Evolutionary conservation across 2,113 vertebrate genomes (phyloP).

Genomic region (Rhinoptilus africanus): DNA sequence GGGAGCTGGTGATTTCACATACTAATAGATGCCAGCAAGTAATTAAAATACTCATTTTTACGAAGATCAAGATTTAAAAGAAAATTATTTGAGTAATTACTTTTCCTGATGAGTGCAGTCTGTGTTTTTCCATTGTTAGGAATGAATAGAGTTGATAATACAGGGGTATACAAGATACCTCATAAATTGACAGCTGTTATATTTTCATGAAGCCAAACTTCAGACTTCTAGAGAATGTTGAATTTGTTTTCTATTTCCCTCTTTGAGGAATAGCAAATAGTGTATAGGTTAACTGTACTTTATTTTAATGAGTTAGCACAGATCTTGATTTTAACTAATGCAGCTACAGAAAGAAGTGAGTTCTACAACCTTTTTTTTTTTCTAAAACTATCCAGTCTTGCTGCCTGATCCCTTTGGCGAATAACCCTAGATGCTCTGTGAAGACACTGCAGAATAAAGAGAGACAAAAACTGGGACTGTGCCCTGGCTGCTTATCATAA

Average conservation of each 20-base stretch:
- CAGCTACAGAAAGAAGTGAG: background rate
- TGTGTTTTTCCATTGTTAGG: background rate
- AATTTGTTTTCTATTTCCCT: background rate
- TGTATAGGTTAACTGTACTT: background rate
- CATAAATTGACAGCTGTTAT: background rate
- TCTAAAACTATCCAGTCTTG: background rate
- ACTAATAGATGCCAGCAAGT: background rate
- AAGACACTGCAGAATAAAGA: background rate
- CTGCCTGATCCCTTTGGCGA: background rate
- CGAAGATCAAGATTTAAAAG: slow-evolving; percentile 15
- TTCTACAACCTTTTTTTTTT: background rate
- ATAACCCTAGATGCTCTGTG: background rate
- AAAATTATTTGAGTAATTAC: slow-evolving; percentile 35
- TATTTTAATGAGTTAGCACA: background rate
- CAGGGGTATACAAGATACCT: background rate
- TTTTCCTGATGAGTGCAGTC: background rate
- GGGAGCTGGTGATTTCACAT: background rate
- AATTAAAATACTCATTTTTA: slow-evolving; percentile 16
- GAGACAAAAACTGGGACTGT: background rate
- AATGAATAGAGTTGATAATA: background rate
- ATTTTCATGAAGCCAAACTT: background rate
- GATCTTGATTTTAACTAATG: background rate
- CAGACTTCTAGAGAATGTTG: background rate
- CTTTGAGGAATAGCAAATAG: background rate
- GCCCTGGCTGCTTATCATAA: background rate